A percentile compares a stretch with the other conserved stretches of the same genome.
Evolutionary conservation across 2,113 vertebrate genomes (phyloP).

Genomic region (Neodontobutis hainanensis): DNA sequence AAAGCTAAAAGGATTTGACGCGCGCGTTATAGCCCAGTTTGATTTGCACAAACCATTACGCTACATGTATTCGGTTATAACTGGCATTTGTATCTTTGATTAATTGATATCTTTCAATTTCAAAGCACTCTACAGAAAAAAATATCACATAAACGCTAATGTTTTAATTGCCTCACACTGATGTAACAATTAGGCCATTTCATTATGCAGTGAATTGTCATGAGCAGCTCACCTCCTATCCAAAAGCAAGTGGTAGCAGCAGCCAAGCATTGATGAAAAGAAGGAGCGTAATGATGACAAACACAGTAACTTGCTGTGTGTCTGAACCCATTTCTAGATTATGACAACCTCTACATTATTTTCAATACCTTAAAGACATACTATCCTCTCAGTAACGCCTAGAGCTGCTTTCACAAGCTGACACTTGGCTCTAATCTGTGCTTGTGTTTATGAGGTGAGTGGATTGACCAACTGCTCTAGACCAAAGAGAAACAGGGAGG

Average conservation of each 20-base stretch:
- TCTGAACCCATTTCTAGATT: constrained; percentile 37
- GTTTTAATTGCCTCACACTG: background rate
- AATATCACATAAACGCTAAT: too few relatives aligned
- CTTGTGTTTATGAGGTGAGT: constrained; percentile 8
- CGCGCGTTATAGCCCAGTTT: too few relatives aligned
- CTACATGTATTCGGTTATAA: too few relatives aligned
- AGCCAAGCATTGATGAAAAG: constrained; percentile 61
- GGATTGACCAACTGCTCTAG: constrained; percentile 15
- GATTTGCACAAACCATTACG: too few relatives aligned
- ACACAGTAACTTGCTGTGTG: constrained; percentile 45
- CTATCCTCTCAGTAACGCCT: background rate
- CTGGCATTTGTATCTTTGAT: background rate
- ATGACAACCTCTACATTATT: background rate
- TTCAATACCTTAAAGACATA: background rate
- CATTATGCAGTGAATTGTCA: background rate
- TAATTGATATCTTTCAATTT: background rate
- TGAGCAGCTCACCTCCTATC: constrained; percentile 13
- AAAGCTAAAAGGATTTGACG: too few relatives aligned
- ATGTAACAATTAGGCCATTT: background rate
- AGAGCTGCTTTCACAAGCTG: constrained; percentile 6
- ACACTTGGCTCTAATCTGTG: constrained; percentile 14
- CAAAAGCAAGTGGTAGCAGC: constrained; percentile 37
- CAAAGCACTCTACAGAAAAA: background rate
- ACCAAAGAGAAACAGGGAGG: constrained; percentile 19
- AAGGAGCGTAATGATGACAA: constrained; percentile 51